Percentiles rank a stretch among this genome's conserved stretches.
phyloP scores from a whole-genome alignment of 2,888 invertebrate genomes.

The Eupeodes luniger region DNA sequence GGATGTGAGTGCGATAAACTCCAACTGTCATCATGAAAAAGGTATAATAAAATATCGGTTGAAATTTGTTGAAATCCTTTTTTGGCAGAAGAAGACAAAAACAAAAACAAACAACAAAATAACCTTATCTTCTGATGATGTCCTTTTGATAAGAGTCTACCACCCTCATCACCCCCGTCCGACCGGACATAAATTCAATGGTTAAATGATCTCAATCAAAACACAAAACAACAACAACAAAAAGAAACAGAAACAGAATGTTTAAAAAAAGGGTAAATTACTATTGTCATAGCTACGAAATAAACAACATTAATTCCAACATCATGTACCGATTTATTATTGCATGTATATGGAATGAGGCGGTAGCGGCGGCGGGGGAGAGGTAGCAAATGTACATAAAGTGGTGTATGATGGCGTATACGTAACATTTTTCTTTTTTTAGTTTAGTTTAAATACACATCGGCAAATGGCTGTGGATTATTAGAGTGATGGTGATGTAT shows the following conservation, averaged over 20 bases:
- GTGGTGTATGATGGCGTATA: conserved; percentile 41
- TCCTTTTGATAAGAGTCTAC: conserved; percentile 8
- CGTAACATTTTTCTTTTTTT: conserved; percentile 40
- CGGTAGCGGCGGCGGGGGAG: neutral
- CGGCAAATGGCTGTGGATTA: conserved; percentile 41
- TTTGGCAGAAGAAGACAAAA: neutral
- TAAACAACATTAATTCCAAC: conserved; percentile 56
- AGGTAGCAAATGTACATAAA: neutral
- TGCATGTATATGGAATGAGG: neutral
- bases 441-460: conserved; percentile 46
- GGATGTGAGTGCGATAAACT: conserved; percentile 58
- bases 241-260: neutral
- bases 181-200: neutral
- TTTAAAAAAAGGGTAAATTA: conserved; percentile 7
- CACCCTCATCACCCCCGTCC: neutral
- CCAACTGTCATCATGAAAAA: conserved; percentile 54
- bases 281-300: conserved; percentile 64
- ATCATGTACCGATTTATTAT: conserved; percentile 19
- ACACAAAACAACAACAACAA: neutral
- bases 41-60: conserved; percentile 42
- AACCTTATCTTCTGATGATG: neutral
- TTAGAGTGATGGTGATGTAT: conserved; percentile 43
- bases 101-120: neutral
- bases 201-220: conserved; percentile 7
- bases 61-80: neutral